Percentiles rank a stretch among this genome's conserved stretches.
These are phyloP conservation scores for Halcyon leucocephala DNA, from an alignment of 2,797 vertebrate species.

Conservation along the genomic window DNA sequence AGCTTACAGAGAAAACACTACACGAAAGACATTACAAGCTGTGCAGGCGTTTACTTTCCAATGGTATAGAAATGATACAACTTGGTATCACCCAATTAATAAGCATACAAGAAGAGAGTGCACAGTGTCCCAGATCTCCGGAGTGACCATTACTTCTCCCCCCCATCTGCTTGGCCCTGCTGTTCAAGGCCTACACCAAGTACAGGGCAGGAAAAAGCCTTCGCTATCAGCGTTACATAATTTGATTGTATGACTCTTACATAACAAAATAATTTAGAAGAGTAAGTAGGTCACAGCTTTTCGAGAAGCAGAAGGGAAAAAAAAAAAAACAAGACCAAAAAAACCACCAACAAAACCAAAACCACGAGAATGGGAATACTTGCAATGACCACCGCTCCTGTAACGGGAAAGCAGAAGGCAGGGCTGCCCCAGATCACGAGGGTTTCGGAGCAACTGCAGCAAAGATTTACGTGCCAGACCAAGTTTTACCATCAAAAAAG, in stretches of 20 bases:
- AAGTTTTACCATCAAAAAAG: not conserved
- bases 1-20: not conserved
- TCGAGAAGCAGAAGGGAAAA: constrained; percentile 8
- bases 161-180: not conserved
- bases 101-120: not conserved
- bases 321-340: not conserved
- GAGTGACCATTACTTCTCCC: constrained; percentile 7
- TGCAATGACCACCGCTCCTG: constrained; percentile 1
- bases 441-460: fast-evolving
- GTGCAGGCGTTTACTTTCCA: not conserved
- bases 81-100: not conserved
- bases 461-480: fast-evolving
- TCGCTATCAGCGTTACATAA: constrained; percentile 44
- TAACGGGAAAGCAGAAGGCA: not conserved
- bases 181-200: constrained; percentile 20
- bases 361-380: not conserved
- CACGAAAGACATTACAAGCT: not conserved
- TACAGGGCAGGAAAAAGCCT: constrained; percentile 35
- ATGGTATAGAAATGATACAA: not conserved
- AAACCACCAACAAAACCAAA: not conserved
- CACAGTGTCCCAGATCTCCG: not conserved
- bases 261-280: constrained; percentile 70
- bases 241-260: constrained; percentile 70
- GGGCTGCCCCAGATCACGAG: not conserved
- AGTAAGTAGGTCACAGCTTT: constrained; percentile 70